A percentile compares a stretch with the other conserved stretches of the same genome.
Evolutionary conservation across 2,888 invertebrate genomes (phyloP).

Genomic region (Temnothorax ravouxi): DNA sequence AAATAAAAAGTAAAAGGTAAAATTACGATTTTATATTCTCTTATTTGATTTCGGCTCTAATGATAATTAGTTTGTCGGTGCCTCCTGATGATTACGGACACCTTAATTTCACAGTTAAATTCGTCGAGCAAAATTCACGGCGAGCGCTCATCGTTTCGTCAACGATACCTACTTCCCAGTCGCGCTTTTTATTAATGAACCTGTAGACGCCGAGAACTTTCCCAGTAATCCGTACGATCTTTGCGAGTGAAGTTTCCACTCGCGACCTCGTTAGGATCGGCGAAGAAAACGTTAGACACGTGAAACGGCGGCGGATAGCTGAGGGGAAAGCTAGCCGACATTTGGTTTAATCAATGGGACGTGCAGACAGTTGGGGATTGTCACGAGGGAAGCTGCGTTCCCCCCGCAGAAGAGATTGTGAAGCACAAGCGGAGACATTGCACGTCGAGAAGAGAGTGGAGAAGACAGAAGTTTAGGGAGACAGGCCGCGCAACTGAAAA

Average conservation of each 20-base stretch:
- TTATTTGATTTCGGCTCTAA: conserved; percentile 4
- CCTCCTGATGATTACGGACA: background rate
- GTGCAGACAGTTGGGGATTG: conserved; percentile 69
- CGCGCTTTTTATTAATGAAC: conserved; percentile 69
- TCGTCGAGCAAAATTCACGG: conserved; percentile 16
- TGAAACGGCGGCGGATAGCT: conserved; percentile 55
- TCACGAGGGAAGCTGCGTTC: conserved; percentile 62
- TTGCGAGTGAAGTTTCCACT: conserved; percentile 54
- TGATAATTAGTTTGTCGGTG: conserved; percentile 24
- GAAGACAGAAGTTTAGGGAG: conserved; percentile 60
- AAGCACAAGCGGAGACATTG: conserved; percentile 37
- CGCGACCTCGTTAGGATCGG: conserved; percentile 58
- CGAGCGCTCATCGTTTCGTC: conserved; percentile 34
- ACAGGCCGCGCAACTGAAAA: conserved; percentile 57
- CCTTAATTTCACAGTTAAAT: conserved; percentile 36
- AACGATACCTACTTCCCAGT: conserved; percentile 17
- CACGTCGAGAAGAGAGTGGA: conserved; percentile 38
- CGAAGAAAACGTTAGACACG: conserved; percentile 54
- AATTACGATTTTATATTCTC: background rate
- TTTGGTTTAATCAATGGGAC: conserved; percentile 74
- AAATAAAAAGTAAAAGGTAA: background rate
- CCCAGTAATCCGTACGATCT: conserved; percentile 58
- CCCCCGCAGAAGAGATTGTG: conserved; percentile 48
- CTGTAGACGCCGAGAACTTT: conserved; percentile 59
- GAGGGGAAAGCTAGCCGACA: conserved; percentile 56